Evolutionary conservation across 1,140 invertebrate genomes (phyloP), one percentile per base, ranked within the genome.

Genomic region (Eurytemora carolleeae): DNA sequence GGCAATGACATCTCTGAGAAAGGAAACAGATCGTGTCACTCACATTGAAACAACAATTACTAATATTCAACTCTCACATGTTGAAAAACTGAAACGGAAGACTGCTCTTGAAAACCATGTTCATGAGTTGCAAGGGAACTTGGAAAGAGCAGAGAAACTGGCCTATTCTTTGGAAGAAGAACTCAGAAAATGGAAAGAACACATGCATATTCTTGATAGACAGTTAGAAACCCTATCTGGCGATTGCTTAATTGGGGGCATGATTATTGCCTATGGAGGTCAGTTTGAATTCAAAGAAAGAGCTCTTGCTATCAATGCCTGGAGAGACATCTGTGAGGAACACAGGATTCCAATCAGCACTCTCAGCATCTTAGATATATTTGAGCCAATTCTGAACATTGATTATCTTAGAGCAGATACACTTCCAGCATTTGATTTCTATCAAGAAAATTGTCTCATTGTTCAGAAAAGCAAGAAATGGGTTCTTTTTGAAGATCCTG

Each of bases 161-260:
- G 52, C 61, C 23, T 62, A 23, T 55, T 64, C 23, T 23, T 53
- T 61, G 15, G 31, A 69, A 0, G 76, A 77, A 55, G 70, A 72
- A 52, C 86, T 85, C 69, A 78, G 75, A 22, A 83, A 82, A 53
- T 66, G 52, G 53, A 63, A 53, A 31, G 0, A 17, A 44, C 3
- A 25, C 31, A n/a, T 53, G n/a, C 57, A 65, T 61, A 57, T 54
- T 17, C 26, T 64, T 17, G 64, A 66, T 24, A 56, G 52, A 3
- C 59, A 67, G 26, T 25, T 63, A 12, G 57, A 64, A 24, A 62
- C 53, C 23, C 63, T 65, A 26, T 55, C 63, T 53, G 65, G 67
- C n/a, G 64, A 67, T 61, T 66, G 63, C 59, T 17, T 66, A n/a
- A 12, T 66, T 19, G 63, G 59, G 26, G 60, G 62, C n/a, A 61